phyloP scores from a whole-genome alignment of 1,140 invertebrate genomes.

The Saccostrea cuccullata region DNA sequence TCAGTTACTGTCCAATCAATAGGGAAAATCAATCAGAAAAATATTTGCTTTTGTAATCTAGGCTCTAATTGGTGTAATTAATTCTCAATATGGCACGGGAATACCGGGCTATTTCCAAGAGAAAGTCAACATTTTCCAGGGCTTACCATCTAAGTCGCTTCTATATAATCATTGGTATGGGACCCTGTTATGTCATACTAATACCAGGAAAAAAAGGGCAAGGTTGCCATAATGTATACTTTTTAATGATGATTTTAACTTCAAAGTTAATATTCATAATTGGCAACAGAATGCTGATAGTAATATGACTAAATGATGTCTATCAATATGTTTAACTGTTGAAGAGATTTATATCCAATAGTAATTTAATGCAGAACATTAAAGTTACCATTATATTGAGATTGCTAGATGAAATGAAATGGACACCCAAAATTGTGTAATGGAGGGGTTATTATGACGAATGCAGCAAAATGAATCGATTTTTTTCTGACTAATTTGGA shows the following conservation, averaged over 20 bases:
- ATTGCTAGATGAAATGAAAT: background rate
- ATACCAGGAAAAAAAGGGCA: background rate
- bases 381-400: background rate
- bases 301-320: background rate
- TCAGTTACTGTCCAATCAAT: constrained; percentile 13
- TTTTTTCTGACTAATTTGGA: background rate
- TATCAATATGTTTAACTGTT: background rate
- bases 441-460: background rate
- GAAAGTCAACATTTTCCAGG: background rate
- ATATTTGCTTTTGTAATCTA: constrained; percentile 32
- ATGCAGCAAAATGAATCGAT: background rate
- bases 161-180: background rate
- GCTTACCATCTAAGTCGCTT: background rate
- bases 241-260: background rate
- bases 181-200: background rate
- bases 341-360: background rate
- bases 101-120: background rate
- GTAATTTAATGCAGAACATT: background rate
- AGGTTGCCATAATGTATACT: background rate
- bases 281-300: background rate
- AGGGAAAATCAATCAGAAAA: constrained; percentile 20
- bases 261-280: background rate
- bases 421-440: background rate
- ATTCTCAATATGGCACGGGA: constrained; percentile 2
- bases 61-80: constrained; percentile 18